These are phyloP conservation scores for Leucoptera coffeella DNA, from an alignment of 2,888 invertebrate species.

Conservation along the genomic window DNA sequence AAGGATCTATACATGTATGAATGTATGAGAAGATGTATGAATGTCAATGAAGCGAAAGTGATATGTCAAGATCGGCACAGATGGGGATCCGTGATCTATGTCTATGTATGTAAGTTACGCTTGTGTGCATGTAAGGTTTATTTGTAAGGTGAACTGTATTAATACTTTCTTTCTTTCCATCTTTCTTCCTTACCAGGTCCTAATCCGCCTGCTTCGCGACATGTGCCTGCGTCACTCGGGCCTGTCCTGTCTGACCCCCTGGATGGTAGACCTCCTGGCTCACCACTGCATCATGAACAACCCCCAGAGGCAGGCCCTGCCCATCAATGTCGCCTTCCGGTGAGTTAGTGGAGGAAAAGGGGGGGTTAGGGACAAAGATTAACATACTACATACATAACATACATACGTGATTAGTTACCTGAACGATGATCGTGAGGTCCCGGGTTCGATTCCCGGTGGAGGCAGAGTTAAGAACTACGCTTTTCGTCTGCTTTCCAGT, in stretches of 20 bases:
- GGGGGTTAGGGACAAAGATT: no score
- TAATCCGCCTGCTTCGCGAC: constrained; percentile 91
- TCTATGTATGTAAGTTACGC: background rate
- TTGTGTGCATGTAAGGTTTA: background rate
- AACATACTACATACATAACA: no score
- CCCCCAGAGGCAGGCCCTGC: constrained; percentile 85
- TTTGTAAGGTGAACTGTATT: no score
- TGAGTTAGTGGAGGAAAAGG: no score
- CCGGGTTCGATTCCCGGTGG: no score
- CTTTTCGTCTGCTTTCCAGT: no score
- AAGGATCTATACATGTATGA: background rate
- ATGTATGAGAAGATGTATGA: background rate
- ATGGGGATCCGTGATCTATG: no score
- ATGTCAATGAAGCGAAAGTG: background rate
- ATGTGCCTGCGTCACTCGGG: constrained; percentile 85
- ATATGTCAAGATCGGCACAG: background rate
- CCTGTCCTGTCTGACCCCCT: constrained; percentile 85
- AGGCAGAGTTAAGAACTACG: no score
- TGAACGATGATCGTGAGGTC: no score
- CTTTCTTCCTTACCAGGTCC: no score
- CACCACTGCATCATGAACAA: constrained; percentile 97
- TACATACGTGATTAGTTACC: no score
- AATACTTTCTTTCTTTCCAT: background rate
- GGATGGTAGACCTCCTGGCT: constrained; percentile 94
- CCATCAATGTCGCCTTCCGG: constrained; percentile 87